Base-by-base conservation (phyloP, 2,888 invertebrate species). In the Melanargia galathea region DNA sequence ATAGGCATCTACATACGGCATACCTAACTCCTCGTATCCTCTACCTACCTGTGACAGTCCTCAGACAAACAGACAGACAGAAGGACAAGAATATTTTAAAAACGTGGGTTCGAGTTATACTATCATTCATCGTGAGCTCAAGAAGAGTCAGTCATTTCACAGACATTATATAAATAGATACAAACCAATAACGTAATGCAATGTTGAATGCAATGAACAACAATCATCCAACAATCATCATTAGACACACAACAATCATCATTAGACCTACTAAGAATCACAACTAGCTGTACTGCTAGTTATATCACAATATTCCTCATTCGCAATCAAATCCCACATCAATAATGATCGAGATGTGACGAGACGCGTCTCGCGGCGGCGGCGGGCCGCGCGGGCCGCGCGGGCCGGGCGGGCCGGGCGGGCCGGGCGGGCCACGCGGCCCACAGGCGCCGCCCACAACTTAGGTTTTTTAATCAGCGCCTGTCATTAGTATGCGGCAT, bases 401-500 rank as follows among this genome's bases (percentile, higher is more conserved):
- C 83, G 45, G 30, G 5, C 18, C n/a, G 56, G 60, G 26, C 24
- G 60, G 51, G 46, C 45, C 22, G 46, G 2, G 30, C 59, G 43
- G 22, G 52, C 63, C 43, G 59, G 86, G 82, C 79, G 71, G 63
- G 30, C 51, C 51, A n/a, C n/a, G n/a, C n/a, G n/a, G n/a, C n/a
- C n/a, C n/a, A n/a, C 40, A 24, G 54, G 55, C 63, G 46, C 63
- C 68, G 68, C 70, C 68, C 68, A 33, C 64, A 55, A 70, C 68
- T 70, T 68, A 68, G 70, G 66, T 70, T 86, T 87, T 88, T 89
- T 89, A 89, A 89, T 89, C 89, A 89, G 86, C 82, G 85, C 83
- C 81, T 86, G 84, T 87, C 88, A 89, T 90, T 90, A 90, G 86
- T 87, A 86, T 83, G 77, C 83, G 72, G 87, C 75, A 86, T 88